Evolutionary conservation across 1,140 invertebrate genomes (phyloP), one percentile per base, ranked within the genome.

Genomic region (Phortica variegata): DNA sequence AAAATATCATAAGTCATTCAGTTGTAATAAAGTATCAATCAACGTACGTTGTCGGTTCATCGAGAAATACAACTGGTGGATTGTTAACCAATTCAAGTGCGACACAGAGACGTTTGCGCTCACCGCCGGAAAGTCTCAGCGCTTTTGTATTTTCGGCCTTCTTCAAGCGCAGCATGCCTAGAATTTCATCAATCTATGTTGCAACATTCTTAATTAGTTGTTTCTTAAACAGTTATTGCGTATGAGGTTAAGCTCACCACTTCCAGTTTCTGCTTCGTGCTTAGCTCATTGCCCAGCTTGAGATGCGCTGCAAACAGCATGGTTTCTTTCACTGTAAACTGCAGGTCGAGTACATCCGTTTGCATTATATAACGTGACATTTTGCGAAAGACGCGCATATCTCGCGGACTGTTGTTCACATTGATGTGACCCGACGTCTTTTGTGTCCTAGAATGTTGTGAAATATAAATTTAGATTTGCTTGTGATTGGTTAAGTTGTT

Each of bases 321-420:
- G 2, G 89, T 82, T 75, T 97, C 93, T 16, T 83, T 78, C 1
- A 95, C 90, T 0, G 89, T 91, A 32, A 97, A 84, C 55, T 88
- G 83, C 0, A 88, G 89, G 60, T 95, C 88, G 3, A 93, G 77
- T 13, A 94, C 79, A 77, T 97, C 92, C 44, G 95, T 85, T 71
- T 97, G 94, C 91, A 96, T 95, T 56, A 96, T 96, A 77, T 96
- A 97, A 34, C 91, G 84, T 0, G 91, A 93, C 63, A 91, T 82
- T 79, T 91, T 93, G 23, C 88, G 83, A 77, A 96, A 96, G 32
- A 83, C 79, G 10, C 84, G 78, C 34, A 93, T 75, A 61, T 93
- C 81, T 33, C 92, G 79, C 0, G 85, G 83, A 45, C 83, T 77
- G 0, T 88, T 88, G 69, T 95, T 95, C 3, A 93, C 80, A 23